Evolutionary conservation across 2,888 invertebrate genomes (phyloP), one percentile per base, ranked within the genome.

Genomic region (Parapristionchus giblindavisi): DNA sequence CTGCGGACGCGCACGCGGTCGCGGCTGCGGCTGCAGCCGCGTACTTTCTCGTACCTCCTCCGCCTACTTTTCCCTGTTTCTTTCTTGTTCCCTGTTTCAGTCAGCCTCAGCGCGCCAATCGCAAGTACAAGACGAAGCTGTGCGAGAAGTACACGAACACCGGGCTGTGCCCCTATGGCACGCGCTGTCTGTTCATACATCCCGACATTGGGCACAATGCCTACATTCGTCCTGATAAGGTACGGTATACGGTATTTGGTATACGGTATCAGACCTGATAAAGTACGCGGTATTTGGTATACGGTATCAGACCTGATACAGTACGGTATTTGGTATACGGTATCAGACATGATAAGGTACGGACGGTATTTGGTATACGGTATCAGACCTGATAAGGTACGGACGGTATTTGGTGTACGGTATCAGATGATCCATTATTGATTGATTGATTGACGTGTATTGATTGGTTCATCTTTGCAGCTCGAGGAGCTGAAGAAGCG

Each of bases 111-210:
- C 81, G 83, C 2, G 80, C 81, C 66, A 84, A 83, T 52, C 79
- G 80, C 65, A 87, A 87, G 77, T 87, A 86, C 81, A 86, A 85
- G 68, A 87, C 87, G 27, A 87, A 87, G 76, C 68, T 87, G 58
- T 87, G 87, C 76, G 87, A 87, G 74, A 86, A 87, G 78, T 87
- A 87, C 80, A 87, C 87, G 34, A 85, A 84, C 17, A 84, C 81
- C 21, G 87, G 87, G 11, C 77, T 87, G 29, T 87, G 87, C 73
- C 87, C 87, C 1, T 87, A 85, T 68, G 87, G 87, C 1, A 81
- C 73, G 68, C 80, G 87, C 24, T 87, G 87, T 66, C 79, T 87
- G 38, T 87, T 87, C 77, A 87, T 87, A 61, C 87, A 87, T 76
- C 87, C 87, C 3, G 79, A 83, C 68, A 74, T 76, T 24, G 81